phyloP scores from a whole-genome alignment of 2,888 invertebrate species.

The Watsonalla cultraria region DNA sequence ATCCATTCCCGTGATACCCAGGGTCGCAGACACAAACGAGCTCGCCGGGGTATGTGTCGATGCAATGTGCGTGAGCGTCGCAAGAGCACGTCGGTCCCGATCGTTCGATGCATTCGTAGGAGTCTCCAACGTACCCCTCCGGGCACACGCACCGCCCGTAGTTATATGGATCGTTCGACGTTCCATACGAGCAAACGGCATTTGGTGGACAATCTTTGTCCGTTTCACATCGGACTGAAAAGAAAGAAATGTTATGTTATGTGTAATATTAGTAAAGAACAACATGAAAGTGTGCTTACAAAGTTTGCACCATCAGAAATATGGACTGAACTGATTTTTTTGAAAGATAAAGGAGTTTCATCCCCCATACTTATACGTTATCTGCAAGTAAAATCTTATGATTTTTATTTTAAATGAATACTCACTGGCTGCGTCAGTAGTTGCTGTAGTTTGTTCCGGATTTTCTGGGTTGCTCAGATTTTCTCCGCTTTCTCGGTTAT shows the following conservation, averaged over 20 bases:
- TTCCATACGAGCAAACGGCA: constrained; percentile 83
- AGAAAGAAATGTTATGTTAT: constrained; percentile 15
- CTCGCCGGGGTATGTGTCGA: constrained; percentile 81
- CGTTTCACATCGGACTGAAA: constrained; percentile 85
- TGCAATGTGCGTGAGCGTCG: constrained; percentile 86
- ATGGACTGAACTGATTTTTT: too few species aligned
- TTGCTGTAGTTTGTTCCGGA: constrained; percentile 8
- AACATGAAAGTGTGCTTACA: too few species aligned
- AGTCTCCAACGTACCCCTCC: constrained; percentile 91
- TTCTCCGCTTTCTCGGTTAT: background rate
- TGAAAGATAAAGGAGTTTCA: too few species aligned
- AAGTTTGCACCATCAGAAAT: too few species aligned
- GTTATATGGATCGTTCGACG: constrained; percentile 48
- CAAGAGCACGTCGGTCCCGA: constrained; percentile 77
- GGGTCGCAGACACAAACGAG: constrained; percentile 87
- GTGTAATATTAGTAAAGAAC: background rate
- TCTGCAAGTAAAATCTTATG: too few species aligned
- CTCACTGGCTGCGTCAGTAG: constrained; percentile 47
- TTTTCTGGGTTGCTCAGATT: constrained; percentile 8
- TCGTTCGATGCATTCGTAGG: constrained; percentile 82
- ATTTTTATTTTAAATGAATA: background rate
- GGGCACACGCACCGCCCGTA: constrained; percentile 84
- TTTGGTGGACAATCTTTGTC: constrained; percentile 89
- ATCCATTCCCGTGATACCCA: constrained; percentile 91
- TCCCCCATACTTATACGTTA: too few species aligned